Conservation (phyloP, 1,140 invertebrate genomes). For the Hormaphis cornu region DNA sequence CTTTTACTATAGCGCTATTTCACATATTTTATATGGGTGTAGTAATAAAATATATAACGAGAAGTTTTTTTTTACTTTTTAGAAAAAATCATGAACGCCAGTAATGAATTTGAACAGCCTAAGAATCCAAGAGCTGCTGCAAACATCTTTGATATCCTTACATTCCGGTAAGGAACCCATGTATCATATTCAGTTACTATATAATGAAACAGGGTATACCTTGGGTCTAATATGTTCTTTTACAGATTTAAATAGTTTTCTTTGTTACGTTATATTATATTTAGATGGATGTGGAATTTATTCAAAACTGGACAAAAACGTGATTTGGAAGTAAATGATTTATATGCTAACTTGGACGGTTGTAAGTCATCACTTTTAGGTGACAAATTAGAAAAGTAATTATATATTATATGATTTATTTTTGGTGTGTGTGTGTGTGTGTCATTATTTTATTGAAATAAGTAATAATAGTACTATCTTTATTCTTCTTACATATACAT, state of each 20-base stretch:
- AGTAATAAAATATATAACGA: too few species aligned
- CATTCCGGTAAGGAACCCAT: slow-evolving; percentile 53
- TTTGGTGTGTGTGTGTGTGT: not conserved
- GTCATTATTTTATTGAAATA: not conserved
- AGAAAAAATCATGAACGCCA: too few species aligned
- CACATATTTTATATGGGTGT: too few species aligned
- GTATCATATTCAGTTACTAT: too few species aligned
- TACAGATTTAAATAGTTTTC: not conserved
- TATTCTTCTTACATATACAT: too few species aligned
- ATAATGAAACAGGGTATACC: too few species aligned
- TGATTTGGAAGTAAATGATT: slow-evolving; percentile 57
- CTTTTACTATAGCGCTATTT: too few species aligned
- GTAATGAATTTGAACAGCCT: slow-evolving; percentile 38
- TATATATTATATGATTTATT: not conserved
- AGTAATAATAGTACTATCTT: too few species aligned
- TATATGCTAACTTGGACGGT: slow-evolving; percentile 57
- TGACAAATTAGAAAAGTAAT: slow-evolving; percentile 45
- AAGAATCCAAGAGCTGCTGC: slow-evolving; percentile 48
- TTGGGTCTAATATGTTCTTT: slow-evolving; percentile 36
- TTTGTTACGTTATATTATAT: slow-evolving; percentile 32
- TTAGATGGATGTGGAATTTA: slow-evolving; percentile 55
- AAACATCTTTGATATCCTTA: slow-evolving; percentile 47
- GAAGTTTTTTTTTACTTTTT: too few species aligned
- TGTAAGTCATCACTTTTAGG: slow-evolving; percentile 50
- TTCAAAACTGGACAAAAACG: slow-evolving; percentile 56